A percentile compares a stretch with the other conserved stretches of the same genome.
phyloP scores from a whole-genome alignment of 2,888 invertebrate species.

The Gnatocerus cornutus region DNA sequence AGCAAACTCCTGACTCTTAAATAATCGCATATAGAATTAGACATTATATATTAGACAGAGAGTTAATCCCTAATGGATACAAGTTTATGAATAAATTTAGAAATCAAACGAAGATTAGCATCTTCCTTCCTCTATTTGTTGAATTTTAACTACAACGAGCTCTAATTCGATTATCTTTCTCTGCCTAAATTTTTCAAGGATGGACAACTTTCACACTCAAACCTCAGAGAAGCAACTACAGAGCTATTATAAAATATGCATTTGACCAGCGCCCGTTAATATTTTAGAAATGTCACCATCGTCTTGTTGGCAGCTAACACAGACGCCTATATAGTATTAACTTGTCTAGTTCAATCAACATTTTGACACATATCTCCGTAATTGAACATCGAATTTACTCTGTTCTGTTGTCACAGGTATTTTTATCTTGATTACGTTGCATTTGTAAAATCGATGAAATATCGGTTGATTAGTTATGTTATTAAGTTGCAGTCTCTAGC shows the following conservation, averaged over 20 bases:
- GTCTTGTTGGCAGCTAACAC: background rate
- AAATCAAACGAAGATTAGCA: constrained; percentile 48
- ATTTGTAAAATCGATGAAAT: background rate
- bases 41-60: constrained; percentile 40
- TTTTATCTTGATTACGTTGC: background rate
- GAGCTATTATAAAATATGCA: too few species aligned
- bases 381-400: too few species aligned
- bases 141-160: constrained; percentile 41
- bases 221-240: constrained; percentile 13
- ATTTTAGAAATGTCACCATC: background rate
- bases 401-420: too few species aligned
- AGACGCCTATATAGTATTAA: background rate
- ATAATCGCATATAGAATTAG: constrained; percentile 45
- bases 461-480: background rate
- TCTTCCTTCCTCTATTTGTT: constrained; percentile 40
- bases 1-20: constrained; percentile 36
- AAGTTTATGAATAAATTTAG: constrained; percentile 51
- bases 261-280: background rate
- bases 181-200: constrained; percentile 20
- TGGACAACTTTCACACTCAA: constrained; percentile 11
- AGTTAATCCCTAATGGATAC: constrained; percentile 47
- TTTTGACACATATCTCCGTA: too few species aligned
- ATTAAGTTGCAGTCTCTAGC: constrained; percentile 3
- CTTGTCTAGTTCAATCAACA: background rate
- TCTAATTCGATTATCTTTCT: constrained; percentile 29